phyloP scores from a whole-genome alignment of 2,113 vertebrate genomes.

The Lipotes vexillifer region DNA sequence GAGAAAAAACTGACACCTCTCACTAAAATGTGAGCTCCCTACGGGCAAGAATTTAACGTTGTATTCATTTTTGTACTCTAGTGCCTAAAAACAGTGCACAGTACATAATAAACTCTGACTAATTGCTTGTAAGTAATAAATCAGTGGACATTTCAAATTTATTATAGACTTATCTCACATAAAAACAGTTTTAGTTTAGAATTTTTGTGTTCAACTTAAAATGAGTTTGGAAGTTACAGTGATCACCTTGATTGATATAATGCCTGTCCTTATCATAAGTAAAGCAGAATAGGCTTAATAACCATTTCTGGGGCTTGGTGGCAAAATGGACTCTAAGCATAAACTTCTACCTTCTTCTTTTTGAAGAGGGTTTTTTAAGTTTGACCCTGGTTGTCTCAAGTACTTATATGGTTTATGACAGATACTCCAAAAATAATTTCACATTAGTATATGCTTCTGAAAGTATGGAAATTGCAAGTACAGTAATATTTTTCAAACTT shows the following conservation, averaged over 20 bases:
- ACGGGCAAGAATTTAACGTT: background rate
- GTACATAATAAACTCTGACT: background rate
- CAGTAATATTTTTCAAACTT: background rate
- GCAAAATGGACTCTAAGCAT: background rate
- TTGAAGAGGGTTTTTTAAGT: background rate
- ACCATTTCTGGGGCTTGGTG: background rate
- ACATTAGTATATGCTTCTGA: background rate
- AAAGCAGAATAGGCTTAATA: background rate
- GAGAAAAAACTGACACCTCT: background rate
- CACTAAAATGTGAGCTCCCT: background rate
- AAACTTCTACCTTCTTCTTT: background rate
- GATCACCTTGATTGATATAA: background rate
- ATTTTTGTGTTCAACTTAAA: constrained; percentile 12
- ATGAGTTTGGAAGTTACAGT: background rate
- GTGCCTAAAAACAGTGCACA: background rate
- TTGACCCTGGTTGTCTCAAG: background rate
- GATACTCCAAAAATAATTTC: background rate
- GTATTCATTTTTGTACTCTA: background rate
- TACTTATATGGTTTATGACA: background rate
- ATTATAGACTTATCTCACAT: background rate
- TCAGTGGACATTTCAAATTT: background rate
- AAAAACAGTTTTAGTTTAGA: constrained; percentile 16
- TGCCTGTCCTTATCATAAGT: background rate
- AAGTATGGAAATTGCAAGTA: background rate
- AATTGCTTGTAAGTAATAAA: background rate